phyloP scores from a whole-genome alignment of 2,113 vertebrate genomes.

The Chaenocephalus aceratus region DNA sequence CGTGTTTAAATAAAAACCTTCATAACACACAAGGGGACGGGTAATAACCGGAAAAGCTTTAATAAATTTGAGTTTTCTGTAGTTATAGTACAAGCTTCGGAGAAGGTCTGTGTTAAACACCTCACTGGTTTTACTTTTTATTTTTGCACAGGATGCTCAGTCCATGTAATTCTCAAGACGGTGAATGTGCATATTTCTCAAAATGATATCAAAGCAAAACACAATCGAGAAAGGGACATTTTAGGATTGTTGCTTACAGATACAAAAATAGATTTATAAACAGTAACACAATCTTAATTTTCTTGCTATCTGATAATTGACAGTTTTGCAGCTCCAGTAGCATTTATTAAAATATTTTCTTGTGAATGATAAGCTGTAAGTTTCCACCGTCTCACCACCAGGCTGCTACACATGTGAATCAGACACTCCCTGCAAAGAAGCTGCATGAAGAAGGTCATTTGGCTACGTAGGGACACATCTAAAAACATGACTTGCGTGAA shows the following conservation, averaged over 20 bases:
- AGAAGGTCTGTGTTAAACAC: no score
- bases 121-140: no score
- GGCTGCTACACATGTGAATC: conserved; percentile 18
- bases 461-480: not conserved
- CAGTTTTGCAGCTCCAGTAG: not conserved
- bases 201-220: no score
- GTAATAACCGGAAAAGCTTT: no score
- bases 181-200: no score
- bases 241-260: not conserved
- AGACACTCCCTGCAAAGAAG: not conserved
- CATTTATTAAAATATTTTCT: not conserved
- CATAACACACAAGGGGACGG: no score
- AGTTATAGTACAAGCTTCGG: no score
- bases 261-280: not conserved
- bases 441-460: not conserved
- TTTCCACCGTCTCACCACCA: not conserved
- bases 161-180: no score
- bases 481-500: not conserved
- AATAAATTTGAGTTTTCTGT: no score
- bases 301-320: not conserved
- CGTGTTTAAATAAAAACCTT: no score
- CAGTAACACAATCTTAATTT: no score
- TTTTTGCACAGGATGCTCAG: no score
- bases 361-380: conserved; percentile 8
- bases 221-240: not conserved